Percentiles rank a stretch among this genome's conserved stretches.
These are phyloP conservation scores for Haliaeetus leucogaster DNA, from an alignment of 2,113 vertebrate species.

Conservation along the genomic window DNA sequence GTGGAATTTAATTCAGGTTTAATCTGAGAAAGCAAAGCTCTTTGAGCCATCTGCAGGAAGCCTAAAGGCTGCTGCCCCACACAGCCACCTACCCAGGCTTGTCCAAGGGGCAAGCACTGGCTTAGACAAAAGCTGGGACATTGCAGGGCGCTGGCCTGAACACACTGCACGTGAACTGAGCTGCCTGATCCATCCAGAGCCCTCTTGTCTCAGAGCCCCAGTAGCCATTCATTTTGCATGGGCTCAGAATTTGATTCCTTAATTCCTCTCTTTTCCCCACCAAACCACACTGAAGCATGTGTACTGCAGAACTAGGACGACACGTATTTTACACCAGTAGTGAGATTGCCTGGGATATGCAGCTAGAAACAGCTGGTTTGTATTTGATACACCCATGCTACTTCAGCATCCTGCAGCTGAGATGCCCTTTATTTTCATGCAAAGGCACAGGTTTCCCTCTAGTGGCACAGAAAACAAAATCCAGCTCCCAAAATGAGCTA, in stretches of 20 bases:
- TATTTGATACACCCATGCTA: background rate
- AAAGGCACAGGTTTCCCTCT: constrained; percentile 69
- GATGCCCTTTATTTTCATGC: background rate
- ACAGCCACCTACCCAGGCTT: background rate
- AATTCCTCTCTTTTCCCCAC: background rate
- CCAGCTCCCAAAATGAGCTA: background rate
- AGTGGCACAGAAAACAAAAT: constrained; percentile 49
- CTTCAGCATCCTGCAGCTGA: background rate
- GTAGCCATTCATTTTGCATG: background rate
- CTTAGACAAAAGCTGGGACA: background rate
- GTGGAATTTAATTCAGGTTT: background rate
- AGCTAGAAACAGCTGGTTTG: background rate
- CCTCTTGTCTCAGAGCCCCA: background rate
- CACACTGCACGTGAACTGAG: rapidly evolving
- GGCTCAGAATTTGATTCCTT: background rate
- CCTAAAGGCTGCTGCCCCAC: background rate
- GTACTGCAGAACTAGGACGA: background rate
- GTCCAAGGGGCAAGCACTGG: background rate
- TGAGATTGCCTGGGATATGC: background rate
- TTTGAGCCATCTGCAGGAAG: background rate
- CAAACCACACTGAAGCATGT: background rate
- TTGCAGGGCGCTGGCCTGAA: background rate
- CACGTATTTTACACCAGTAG: background rate
- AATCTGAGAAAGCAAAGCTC: background rate
- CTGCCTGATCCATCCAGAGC: background rate